Percentiles rank a stretch among this genome's conserved stretches.
Conservation (phyloP, 2,888 invertebrate genomes). For the Conus canariensis region DNA sequence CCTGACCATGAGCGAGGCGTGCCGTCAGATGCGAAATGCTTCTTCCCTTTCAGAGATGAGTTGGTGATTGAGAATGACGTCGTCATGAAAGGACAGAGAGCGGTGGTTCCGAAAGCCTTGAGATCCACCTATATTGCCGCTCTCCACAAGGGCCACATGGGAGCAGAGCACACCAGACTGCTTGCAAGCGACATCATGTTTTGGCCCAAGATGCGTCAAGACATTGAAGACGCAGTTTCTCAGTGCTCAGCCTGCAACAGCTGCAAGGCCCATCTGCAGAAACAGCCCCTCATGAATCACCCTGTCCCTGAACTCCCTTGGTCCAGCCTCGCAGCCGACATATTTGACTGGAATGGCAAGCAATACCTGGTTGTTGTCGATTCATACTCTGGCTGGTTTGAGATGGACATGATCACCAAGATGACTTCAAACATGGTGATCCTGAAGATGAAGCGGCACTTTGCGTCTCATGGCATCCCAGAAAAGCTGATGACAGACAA, state of each 20-base stretch:
- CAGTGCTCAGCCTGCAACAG: too few species aligned
- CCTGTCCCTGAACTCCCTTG: neutral
- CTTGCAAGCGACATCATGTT: neutral
- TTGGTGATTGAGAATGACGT: conserved; percentile 33
- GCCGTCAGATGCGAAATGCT: too few species aligned
- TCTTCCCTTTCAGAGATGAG: neutral
- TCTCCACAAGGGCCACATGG: neutral
- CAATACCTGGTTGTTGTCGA: neutral
- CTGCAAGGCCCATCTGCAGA: too few species aligned
- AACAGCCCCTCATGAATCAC: too few species aligned
- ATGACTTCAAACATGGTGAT: too few species aligned
- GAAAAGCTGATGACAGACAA: too few species aligned
- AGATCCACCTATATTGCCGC: neutral
- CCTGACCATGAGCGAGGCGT: too few species aligned
- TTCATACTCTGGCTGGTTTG: neutral
- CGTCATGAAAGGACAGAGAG: neutral
- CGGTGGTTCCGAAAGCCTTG: neutral
- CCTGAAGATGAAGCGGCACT: too few species aligned
- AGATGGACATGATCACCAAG: too few species aligned
- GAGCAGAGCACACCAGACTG: neutral
- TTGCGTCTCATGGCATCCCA: too few species aligned
- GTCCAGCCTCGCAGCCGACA: neutral
- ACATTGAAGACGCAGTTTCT: too few species aligned
- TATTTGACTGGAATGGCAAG: neutral
- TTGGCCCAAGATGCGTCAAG: too few species aligned